A percentile compares a stretch with the other conserved stretches of the same genome.
Evolutionary conservation across 2,797 vertebrate genomes (phyloP).

Genomic region (Clamator glandarius): DNA sequence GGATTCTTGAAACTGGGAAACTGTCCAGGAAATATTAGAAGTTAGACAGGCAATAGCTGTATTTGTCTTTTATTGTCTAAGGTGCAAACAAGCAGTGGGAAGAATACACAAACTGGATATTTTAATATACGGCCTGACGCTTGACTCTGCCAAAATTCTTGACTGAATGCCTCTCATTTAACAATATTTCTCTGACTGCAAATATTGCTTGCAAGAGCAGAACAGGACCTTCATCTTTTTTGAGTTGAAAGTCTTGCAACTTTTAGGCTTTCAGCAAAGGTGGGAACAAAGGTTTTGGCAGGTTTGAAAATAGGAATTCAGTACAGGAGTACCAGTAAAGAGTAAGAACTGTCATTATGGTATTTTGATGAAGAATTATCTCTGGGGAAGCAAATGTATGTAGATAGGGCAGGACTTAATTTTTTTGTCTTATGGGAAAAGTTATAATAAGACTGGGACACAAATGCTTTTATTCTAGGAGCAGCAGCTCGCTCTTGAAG

Average conservation of each 20-base stretch:
- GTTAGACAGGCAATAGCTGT: constrained; percentile 6
- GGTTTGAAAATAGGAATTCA: not conserved
- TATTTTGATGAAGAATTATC: not conserved
- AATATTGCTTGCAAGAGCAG: not conserved
- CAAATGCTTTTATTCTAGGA: not conserved
- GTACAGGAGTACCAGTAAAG: not conserved
- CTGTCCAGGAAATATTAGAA: constrained; percentile 32
- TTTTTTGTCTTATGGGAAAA: not conserved
- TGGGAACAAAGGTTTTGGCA: not conserved
- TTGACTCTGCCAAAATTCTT: not conserved
- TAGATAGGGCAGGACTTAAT: not conserved
- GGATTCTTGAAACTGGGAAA: not conserved
- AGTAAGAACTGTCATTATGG: not conserved
- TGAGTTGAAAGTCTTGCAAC: not conserved
- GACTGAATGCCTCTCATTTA: not conserved
- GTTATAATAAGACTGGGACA: not conserved
- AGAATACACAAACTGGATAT: not conserved
- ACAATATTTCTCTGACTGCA: not conserved
- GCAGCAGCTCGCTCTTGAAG: not conserved
- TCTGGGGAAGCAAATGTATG: not conserved
- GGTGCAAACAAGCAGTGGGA: not conserved
- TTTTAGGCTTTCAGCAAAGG: not conserved
- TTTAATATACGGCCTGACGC: not conserved
- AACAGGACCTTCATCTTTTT: not conserved
- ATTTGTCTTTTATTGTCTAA: not conserved